Conservation (phyloP, 2,797 vertebrate species). For the Phaenicophaeus curvirostris region DNA sequence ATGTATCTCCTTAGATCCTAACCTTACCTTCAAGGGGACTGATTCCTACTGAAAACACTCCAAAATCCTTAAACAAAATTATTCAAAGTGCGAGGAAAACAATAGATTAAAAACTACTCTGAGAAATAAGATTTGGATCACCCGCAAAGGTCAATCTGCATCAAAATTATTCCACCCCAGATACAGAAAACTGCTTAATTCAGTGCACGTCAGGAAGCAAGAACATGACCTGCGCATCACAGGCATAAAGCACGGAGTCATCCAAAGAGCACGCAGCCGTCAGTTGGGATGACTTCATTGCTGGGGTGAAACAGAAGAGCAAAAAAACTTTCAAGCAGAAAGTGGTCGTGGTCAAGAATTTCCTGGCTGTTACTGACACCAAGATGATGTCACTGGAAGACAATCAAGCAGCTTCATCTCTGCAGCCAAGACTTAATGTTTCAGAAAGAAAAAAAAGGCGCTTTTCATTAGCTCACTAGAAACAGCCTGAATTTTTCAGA, state of each 20-base stretch:
- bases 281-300: conserved; percentile 13
- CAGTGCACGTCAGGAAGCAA: background rate
- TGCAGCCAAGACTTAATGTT: conserved; percentile 15
- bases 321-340: conserved; percentile 18
- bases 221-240: background rate
- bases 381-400: conserved; percentile 39
- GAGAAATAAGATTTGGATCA: background rate
- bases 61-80: background rate
- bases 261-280: background rate
- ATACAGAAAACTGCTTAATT: background rate
- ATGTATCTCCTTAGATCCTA: background rate
- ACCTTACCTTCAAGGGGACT: background rate
- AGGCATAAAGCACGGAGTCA: background rate
- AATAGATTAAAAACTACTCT: background rate
- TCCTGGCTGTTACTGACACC: conserved; percentile 2
- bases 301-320: conserved; percentile 48
- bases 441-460: background rate
- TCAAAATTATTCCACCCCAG: background rate
- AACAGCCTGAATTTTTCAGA: conserved; percentile 29
- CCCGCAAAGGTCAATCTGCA: background rate
- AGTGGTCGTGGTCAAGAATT: conserved; percentile 46
- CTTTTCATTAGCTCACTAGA: conserved; percentile 36
- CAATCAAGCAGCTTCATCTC: conserved; percentile 32
- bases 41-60: background rate
- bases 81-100: background rate